These are phyloP conservation scores for Clinocottus analis DNA, from an alignment of 2,113 vertebrate species.

Conservation along the genomic window DNA sequence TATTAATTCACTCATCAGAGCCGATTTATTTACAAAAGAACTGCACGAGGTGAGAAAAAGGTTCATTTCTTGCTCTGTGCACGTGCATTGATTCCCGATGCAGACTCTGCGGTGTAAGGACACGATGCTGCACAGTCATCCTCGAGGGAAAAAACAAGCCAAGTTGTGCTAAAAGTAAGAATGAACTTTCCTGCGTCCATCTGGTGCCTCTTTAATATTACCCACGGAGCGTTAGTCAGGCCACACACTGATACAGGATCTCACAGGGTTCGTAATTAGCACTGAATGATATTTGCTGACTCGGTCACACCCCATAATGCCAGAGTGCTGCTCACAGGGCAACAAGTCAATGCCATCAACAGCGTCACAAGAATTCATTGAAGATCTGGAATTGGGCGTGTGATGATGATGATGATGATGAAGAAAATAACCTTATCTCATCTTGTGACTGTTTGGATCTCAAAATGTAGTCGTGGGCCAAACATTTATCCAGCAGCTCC, in stretches of 20 bases:
- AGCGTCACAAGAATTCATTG: not conserved
- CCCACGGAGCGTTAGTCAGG: constrained; percentile 33
- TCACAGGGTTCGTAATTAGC: constrained; percentile 51
- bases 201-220: constrained; percentile 22
- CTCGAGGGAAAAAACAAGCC: constrained; percentile 13
- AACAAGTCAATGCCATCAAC: constrained; percentile 18
- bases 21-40: constrained; percentile 5
- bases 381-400: not conserved
- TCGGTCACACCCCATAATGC: constrained; percentile 13
- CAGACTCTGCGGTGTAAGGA: constrained; percentile 31
- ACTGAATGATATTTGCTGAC: constrained; percentile 45
- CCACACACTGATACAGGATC: constrained; percentile 25
- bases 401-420: not conserved
- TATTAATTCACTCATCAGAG: not conserved
- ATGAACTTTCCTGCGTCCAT: constrained; percentile 11
- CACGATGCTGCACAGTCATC: constrained; percentile 12
- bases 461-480: not conserved
- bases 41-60: not conserved
- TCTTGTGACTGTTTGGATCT: not conserved
- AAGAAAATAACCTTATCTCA: not conserved
- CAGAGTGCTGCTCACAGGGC: not conserved
- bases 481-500: not conserved
- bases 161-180: constrained; percentile 20
- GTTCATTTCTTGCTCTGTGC: not conserved
- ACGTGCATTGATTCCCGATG: not conserved